These are phyloP conservation scores for Notoglanidium macrostoma DNA, from an alignment of 2,797 vertebrate genomes.

Conservation along the genomic window DNA sequence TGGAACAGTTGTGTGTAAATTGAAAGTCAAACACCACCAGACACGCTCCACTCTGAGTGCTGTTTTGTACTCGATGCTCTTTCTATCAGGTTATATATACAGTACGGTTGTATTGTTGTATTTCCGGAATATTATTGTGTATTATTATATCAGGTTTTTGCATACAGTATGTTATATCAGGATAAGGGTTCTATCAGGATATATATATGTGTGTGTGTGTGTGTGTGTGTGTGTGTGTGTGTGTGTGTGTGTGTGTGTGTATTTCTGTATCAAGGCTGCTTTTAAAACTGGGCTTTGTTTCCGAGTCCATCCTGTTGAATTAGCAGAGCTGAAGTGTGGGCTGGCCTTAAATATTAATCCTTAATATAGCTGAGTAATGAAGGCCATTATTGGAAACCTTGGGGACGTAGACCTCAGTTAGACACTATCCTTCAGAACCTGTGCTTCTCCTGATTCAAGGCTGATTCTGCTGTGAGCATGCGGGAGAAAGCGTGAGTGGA, in stretches of 20 bases:
- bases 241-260: too few species aligned
- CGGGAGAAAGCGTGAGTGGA: neutral
- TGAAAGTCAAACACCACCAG: neutral
- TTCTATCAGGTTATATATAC: too few species aligned
- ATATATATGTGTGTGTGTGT: too few species aligned
- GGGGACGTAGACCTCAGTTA: neutral
- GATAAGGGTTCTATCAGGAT: too few species aligned
- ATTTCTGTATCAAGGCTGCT: neutral
- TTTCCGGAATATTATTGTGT: too few species aligned
- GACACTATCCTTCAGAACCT: neutral
- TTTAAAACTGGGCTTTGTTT: neutral
- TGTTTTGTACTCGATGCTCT: too few species aligned
- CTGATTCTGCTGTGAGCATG: neutral
- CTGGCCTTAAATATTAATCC: neutral
- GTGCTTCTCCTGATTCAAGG: neutral
- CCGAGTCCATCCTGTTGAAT: neutral
- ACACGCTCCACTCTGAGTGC: too few species aligned
- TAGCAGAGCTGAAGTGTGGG: neutral
- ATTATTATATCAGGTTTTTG: too few species aligned
- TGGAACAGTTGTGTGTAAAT: constrained; percentile 20
- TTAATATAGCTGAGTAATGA: neutral
- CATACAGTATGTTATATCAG: too few species aligned
- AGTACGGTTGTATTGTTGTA: too few species aligned
- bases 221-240: too few species aligned
- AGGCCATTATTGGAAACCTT: neutral